phyloP scores from a whole-genome alignment of 1,140 invertebrate genomes.

The Drosophila melanica region DNA sequence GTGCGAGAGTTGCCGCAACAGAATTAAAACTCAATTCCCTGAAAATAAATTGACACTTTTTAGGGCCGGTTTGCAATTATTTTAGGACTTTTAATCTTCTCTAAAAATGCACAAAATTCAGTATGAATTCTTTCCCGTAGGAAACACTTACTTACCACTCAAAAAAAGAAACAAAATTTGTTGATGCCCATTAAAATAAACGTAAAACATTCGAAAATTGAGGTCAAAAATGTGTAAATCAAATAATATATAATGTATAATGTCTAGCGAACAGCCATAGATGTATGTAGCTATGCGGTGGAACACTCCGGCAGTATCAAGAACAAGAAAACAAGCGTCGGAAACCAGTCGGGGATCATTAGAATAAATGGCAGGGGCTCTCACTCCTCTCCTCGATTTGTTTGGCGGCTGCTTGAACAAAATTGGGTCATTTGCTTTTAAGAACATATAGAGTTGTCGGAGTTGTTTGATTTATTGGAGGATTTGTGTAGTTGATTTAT shows the following conservation, averaged over 20 bases:
- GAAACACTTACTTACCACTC: constrained; percentile 3
- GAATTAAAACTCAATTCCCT: too few relatives aligned
- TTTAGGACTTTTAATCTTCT: too few relatives aligned
- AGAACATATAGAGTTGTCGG: constrained; percentile 4
- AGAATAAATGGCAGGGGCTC: constrained; percentile 22
- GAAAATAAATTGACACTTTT: too few relatives aligned
- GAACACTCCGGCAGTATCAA: neutral
- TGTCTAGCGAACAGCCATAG: neutral
- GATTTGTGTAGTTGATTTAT: constrained; percentile 73
- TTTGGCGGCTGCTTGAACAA: constrained; percentile 3
- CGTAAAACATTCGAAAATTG: constrained; percentile 65
- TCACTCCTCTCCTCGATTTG: constrained; percentile 6
- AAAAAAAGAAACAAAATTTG: constrained; percentile 22
- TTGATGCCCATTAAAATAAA: constrained; percentile 51
- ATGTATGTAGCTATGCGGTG: neutral
- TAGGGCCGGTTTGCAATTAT: too few relatives aligned
- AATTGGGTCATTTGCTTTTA: constrained; percentile 66
- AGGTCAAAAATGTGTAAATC: constrained; percentile 71
- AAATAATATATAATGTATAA: constrained; percentile 43
- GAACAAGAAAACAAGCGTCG: constrained; percentile 5
- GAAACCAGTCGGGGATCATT: constrained; percentile 25
- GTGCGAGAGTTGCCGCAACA: neutral
- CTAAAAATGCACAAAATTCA: constrained; percentile 8
- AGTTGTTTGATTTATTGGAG: constrained; percentile 59
- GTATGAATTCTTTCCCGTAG: constrained; percentile 15